phyloP scores from a whole-genome alignment of 2,888 invertebrate species.

The Apodemia mormo region DNA sequence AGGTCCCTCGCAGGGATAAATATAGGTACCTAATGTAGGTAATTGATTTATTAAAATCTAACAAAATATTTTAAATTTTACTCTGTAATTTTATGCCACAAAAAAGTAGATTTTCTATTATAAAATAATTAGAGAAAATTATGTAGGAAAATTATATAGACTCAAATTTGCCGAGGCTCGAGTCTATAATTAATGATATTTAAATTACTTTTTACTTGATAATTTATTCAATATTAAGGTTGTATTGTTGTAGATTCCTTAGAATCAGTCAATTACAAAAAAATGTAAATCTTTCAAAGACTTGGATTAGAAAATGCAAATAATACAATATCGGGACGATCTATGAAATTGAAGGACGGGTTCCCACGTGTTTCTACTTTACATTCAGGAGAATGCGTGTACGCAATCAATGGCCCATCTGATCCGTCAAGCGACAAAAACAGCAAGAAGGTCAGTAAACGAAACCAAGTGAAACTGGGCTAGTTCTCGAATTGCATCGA shows the following conservation, averaged over 20 bases:
- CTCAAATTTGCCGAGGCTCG: neutral
- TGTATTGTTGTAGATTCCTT: conserved; percentile 1
- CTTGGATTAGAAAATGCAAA: conserved; percentile 55
- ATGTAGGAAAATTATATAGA: neutral
- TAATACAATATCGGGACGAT: conserved; percentile 61
- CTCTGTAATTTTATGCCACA: no score
- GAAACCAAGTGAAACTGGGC: conserved; percentile 65
- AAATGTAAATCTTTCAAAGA: conserved; percentile 17
- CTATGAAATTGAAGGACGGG: conserved; percentile 48
- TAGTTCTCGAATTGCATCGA: conserved; percentile 77
- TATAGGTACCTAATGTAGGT: no score
- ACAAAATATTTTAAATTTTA: no score
- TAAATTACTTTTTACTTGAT: neutral
- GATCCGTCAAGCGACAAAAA: conserved; percentile 63
- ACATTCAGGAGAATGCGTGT: conserved; percentile 57
- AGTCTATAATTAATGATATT: neutral
- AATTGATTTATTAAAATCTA: no score
- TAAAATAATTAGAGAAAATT: no score
- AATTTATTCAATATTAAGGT: neutral
- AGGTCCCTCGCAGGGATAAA: no score
- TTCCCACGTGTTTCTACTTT: conserved; percentile 78
- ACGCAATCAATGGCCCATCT: conserved; percentile 56
- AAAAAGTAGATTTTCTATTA: no score
- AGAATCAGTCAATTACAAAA: conserved; percentile 7
- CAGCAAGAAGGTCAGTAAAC: conserved; percentile 60